Percentiles rank a stretch among this genome's conserved stretches.
Conservation (phyloP, 2,113 vertebrate species). For the Chloroceryle aenea region DNA sequence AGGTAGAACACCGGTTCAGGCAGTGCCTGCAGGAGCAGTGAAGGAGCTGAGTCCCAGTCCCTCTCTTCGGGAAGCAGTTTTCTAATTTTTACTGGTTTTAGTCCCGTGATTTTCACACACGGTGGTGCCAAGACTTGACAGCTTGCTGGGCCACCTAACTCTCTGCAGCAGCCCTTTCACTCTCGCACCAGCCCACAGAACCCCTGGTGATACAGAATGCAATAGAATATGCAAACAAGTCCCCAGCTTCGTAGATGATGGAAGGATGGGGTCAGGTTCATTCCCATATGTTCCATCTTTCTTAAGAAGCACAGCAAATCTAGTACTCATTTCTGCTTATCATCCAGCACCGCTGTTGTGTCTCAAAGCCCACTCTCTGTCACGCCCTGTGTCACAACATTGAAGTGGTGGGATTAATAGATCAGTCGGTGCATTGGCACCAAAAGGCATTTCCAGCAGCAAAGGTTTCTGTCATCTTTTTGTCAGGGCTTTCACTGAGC, state of each 20-base stretch:
- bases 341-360: not conserved
- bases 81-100: no score
- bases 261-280: not conserved
- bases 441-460: not conserved
- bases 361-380: not conserved
- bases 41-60: no score
- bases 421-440: not conserved
- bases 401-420: not conserved
- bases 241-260: rapidly evolving
- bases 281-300: not conserved
- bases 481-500: constrained; percentile 23
- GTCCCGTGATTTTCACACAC: no score
- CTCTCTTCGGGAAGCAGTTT: no score
- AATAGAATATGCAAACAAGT: not conserved
- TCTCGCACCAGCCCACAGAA: not conserved
- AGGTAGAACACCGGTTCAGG: no score
- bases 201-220: not conserved
- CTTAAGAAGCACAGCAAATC: not conserved
- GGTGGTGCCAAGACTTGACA: no score
- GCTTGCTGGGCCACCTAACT: no score
- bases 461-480: constrained; percentile 34
- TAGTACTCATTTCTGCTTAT: not conserved
- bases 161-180: no score
- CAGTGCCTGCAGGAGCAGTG: no score
- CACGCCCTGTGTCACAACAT: not conserved